These are phyloP conservation scores for Butorides virescens DNA, from an alignment of 2,113 vertebrate genomes.

Conservation along the genomic window DNA sequence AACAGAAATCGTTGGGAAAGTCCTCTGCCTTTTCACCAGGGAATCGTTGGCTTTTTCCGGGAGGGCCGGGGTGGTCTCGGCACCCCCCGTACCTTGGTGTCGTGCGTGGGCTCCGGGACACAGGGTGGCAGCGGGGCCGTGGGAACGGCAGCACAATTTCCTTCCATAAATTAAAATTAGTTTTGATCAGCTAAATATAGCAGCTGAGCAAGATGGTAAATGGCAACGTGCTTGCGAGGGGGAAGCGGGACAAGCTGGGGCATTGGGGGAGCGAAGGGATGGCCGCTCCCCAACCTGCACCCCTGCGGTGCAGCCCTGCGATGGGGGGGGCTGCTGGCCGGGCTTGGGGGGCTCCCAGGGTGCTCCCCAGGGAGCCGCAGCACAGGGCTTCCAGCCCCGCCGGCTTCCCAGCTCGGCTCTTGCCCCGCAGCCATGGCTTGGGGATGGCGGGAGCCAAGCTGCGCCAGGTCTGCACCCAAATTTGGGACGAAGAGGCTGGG, in stretches of 20 bases:
- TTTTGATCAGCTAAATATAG: slow-evolving; percentile 80
- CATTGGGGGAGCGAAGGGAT: fast-evolving
- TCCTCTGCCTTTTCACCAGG: neutral
- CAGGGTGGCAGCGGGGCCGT: slow-evolving; percentile 76
- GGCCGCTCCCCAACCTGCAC: neutral
- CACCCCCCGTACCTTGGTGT: slow-evolving; percentile 41
- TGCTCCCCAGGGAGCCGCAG: neutral
- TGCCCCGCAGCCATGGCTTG: fast-evolving
- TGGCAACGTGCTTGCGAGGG: neutral
- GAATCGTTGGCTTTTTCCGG: neutral
- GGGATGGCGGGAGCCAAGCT: neutral
- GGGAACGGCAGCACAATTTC: slow-evolving; percentile 83
- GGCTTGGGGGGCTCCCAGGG: fast-evolving
- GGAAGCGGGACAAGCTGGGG: neutral
- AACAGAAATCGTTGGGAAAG: neutral
- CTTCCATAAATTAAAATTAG: slow-evolving; percentile 78
- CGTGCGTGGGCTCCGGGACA: slow-evolving; percentile 58
- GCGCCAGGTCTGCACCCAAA: neutral
- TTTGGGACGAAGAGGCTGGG: neutral
- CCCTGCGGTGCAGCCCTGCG: fast-evolving
- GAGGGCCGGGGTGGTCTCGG: neutral
- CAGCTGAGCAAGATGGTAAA: neutral
- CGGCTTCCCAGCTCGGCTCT: neutral
- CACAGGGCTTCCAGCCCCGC: fast-evolving
- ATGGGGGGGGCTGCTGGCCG: fast-evolving